Conservation (phyloP, 2,888 invertebrate species). For the Stegophylla sp. region DNA sequence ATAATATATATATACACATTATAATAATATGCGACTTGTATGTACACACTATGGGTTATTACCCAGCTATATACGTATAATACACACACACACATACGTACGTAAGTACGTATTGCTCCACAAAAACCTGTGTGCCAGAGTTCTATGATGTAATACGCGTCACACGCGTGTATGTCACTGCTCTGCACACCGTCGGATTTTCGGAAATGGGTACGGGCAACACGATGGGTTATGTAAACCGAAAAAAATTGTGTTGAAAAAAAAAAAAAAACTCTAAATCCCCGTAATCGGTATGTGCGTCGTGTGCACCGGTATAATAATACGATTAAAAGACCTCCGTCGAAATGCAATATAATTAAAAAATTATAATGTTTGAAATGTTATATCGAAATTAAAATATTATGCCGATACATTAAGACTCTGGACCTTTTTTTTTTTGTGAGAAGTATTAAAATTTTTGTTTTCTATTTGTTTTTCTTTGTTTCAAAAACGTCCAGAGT, state of each 20-base stretch:
- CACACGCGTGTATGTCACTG: neutral
- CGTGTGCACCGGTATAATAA: too few species aligned
- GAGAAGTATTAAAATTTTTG: too few species aligned
- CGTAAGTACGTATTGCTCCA: neutral
- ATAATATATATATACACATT: too few species aligned
- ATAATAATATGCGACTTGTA: too few species aligned
- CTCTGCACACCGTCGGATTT: neutral
- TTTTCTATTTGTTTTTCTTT: neutral
- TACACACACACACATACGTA: too few species aligned
- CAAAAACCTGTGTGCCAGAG: neutral
- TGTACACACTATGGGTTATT: neutral
- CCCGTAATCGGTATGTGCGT: neutral
- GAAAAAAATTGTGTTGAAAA: neutral
- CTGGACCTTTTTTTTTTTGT: neutral
- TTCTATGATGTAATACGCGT: constrained; percentile 28
- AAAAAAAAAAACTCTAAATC: neutral
- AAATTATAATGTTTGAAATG: neutral
- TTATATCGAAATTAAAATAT: neutral
- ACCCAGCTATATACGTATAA: neutral
- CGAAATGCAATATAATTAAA: neutral
- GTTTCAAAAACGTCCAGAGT: neutral
- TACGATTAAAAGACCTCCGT: too few species aligned
- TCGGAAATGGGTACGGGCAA: neutral
- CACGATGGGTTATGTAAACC: constrained; percentile 11
- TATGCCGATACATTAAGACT: neutral